Evolutionary conservation across 2,888 invertebrate genomes (phyloP), one percentile per base, ranked within the genome.

Genomic region (Dolichopus griseipennis): DNA sequence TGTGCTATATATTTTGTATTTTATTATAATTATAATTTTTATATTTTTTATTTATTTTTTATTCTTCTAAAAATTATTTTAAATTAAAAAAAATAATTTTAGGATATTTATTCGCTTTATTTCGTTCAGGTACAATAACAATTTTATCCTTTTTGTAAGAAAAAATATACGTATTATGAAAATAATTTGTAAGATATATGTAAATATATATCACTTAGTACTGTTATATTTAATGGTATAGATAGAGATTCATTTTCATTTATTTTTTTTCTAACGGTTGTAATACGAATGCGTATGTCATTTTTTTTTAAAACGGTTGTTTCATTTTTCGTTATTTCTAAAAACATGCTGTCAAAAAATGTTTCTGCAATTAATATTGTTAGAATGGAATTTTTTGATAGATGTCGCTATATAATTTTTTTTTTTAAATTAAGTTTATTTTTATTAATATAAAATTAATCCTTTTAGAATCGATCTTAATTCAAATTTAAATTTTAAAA

Each of bases 91-190:
- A 52, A 52, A 52, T 52, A 52, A 12, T 52, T 52, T 52, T 52
- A 52, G 52, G 52, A 52, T 52, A 7, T 34, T 37, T 27, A 27
- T 52, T 52, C 52, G 15, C 52, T 52, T 52, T 15, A n/a, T 52
- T 52, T 52, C 52, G 52, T 52, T 52, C 52, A 52, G 52, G 52
- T 52, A 52, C 52, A 52, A 52, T 18, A 52, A 52, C 15, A 52
- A 52, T 52, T n/a, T n/a, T 52, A 52, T 52, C 52, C 52, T 52
- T 52, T 52, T 27, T 52, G 4, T 12, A 43, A 43, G 52, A 52
- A 52, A 52, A n/a, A 52, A 52, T 52, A 52, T 18, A 41, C 41
- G 15, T 15, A 41, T 41, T 12, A 4, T 41, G 41, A n/a, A n/a
- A 15, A 43, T 43, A 43, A 43, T 34, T 34, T 34, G 6, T 7